These are phyloP conservation scores for Remorina albescens DNA, from an alignment of 2,797 vertebrate genomes.

Conservation along the genomic window DNA sequence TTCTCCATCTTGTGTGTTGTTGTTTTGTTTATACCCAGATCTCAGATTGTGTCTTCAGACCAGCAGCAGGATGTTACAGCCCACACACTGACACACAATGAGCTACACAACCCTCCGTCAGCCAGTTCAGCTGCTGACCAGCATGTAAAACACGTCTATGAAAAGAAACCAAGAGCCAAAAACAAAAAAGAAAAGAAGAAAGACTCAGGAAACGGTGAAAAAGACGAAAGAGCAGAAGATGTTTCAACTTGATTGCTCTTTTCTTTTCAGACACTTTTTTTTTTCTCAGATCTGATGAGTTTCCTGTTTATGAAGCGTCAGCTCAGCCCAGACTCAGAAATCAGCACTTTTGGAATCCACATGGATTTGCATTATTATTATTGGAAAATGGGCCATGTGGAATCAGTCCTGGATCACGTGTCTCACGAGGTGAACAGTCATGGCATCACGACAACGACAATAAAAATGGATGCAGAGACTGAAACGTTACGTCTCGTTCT, in stretches of 20 bases:
- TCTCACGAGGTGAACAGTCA: no score
- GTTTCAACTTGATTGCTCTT: constrained; percentile 17
- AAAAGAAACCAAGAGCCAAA: constrained; percentile 20
- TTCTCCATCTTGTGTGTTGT: background rate
- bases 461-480: no score
- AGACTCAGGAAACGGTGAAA: background rate
- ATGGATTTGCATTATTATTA: background rate
- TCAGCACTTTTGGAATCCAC: no score
- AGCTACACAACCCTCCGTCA: constrained; percentile 3
- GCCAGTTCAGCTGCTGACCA: constrained; percentile 46
- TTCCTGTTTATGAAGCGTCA: background rate
- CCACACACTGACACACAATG: constrained; percentile 22
- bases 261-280: background rate
- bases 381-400: background rate
- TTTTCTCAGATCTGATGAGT: background rate
- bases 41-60: constrained; percentile 5
- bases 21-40: constrained; percentile 27
- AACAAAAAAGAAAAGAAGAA: no score
- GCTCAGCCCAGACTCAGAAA: background rate
- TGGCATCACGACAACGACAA: background rate
- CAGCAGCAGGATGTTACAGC: constrained; percentile 31
- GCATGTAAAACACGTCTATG: constrained; percentile 50
- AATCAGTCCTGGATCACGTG: no score
- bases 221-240: constrained; percentile 11
- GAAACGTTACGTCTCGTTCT: background rate